Evolutionary conservation across 2,888 invertebrate species (phyloP), one percentile per base, ranked within the genome.

Genomic region (Phortica magna): DNA sequence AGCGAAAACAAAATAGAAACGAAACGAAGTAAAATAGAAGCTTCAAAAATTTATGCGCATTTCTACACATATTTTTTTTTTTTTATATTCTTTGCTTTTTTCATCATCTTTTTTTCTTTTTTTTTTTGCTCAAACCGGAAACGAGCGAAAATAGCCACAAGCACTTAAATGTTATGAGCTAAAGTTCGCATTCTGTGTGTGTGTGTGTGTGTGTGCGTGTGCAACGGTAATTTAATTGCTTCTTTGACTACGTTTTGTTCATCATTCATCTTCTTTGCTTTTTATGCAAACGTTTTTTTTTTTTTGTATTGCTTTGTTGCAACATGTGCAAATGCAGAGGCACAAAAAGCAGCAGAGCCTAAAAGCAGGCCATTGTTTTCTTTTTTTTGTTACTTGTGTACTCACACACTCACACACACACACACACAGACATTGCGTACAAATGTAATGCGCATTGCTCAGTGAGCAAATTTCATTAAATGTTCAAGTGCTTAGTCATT

Each of bases 171-270:
- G 9, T 31, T 31, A 31, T 31, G 31, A 31, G 31, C 31, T 31
- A 31, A 31, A 31, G 31, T 31, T 31, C 31, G 31, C 31, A 4
- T 31, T 31, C 31, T 75, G 75, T 79, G 79, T 48, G 76, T 74
- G 79, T 79, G 75, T 79, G 73, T 67, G 73, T 71, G 75, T 76
- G 73, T 81, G 79, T 78, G 71, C 78, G 81, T 82, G 76, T 81
- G 80, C 79, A 81, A 81, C 80, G 81, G 84, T 85, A 85, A 85
- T 85, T 85, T 85, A 85, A 85, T 84, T 87, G 87, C 83, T 81
- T 80, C 81, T 84, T 48, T 48, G 48, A 14, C 48, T 48, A 48
- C 0, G 9, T 7, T 48, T 48, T 48, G 9, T 48, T 6, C 9
- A 48, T 14, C 10, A 12, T 48, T 48, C 14, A 9, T 48, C 14